phyloP scores from a whole-genome alignment of 2,113 vertebrate genomes.

The Tiliqua scincoides region DNA sequence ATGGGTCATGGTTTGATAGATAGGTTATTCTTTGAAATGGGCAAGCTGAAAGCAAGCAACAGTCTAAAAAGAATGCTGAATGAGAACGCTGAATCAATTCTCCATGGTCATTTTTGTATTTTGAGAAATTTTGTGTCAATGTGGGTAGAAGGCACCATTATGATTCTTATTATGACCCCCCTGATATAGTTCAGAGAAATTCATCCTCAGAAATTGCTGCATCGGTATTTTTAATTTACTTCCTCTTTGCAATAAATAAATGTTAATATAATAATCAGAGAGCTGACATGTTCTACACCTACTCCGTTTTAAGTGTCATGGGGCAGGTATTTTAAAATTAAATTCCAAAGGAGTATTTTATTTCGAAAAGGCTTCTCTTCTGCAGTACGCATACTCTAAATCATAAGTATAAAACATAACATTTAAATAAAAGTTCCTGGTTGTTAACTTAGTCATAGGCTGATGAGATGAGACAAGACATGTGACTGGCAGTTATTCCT shows the following conservation, averaged over 20 bases:
- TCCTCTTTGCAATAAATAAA: conserved; percentile 39
- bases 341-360: conserved; percentile 53
- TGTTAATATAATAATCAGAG: conserved; percentile 32
- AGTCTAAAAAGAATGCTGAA: not conserved
- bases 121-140: not conserved
- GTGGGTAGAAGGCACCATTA: not conserved
- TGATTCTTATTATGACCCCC: not conserved
- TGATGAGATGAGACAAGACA: conserved; percentile 32
- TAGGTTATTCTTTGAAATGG: not conserved
- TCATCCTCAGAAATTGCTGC: not conserved
- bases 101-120: not conserved
- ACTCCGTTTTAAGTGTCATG: conserved; percentile 27
- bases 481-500: conserved; percentile 23
- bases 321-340: conserved; percentile 49
- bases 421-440: conserved; percentile 39
- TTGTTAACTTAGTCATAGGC: conserved; percentile 31
- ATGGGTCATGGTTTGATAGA: not conserved
- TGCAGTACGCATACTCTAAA: conserved; percentile 55
- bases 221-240: conserved; percentile 12
- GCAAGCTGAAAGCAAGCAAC: conserved; percentile 7
- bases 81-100: not conserved
- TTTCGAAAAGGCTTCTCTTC: conserved; percentile 47
- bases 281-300: not conserved
- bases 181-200: not conserved
- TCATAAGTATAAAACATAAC: conserved; percentile 46